phyloP scores from a whole-genome alignment of 2,113 vertebrate species.

The Myotis brandtii region DNA sequence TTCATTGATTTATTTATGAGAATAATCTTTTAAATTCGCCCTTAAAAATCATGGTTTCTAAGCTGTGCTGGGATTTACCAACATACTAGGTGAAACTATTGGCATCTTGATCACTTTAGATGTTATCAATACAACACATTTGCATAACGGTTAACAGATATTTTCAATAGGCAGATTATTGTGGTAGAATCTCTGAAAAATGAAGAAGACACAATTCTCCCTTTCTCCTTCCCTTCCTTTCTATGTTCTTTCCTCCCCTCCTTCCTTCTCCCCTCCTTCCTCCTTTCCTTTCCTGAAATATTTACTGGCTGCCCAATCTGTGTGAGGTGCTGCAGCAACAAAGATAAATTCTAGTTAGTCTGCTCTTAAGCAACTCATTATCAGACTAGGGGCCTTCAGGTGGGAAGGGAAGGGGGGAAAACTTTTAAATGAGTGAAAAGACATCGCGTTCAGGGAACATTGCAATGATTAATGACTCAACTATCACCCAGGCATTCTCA shows the following conservation, averaged over 20 bases:
- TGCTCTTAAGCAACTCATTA: background rate
- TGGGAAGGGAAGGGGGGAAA: background rate
- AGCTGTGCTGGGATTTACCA: background rate
- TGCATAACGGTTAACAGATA: background rate
- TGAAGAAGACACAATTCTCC: background rate
- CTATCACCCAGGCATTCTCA: background rate
- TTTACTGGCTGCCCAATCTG: background rate
- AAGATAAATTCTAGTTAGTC: background rate
- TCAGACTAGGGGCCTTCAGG: background rate
- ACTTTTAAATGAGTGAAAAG: background rate
- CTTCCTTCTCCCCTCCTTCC: too few relatives aligned
- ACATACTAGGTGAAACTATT: background rate
- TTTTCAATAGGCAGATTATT: background rate
- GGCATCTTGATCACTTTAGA: background rate
- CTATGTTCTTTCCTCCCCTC: background rate
- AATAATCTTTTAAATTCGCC: background rate
- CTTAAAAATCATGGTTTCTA: constrained; percentile 54
- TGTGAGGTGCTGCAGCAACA: background rate
- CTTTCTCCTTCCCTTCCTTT: accelerated
- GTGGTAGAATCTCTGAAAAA: background rate
- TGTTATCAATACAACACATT: background rate
- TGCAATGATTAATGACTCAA: background rate
- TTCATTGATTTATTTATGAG: background rate
- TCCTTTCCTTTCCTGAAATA: background rate
- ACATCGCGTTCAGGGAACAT: background rate